Conservation (phyloP, 2,113 vertebrate genomes). For the Catharus minimus region DNA sequence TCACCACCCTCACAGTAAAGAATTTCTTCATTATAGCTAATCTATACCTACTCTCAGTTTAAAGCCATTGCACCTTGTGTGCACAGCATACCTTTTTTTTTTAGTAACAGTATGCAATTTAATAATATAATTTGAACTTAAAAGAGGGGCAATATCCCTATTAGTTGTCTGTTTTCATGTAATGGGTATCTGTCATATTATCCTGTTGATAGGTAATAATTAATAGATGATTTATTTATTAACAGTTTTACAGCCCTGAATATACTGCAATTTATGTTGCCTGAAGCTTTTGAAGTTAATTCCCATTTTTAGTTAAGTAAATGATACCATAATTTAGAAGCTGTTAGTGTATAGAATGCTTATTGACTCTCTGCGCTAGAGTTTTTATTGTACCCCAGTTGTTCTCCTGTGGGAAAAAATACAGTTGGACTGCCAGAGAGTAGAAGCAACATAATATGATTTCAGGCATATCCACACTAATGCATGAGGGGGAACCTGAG, state of each 20-base stretch:
- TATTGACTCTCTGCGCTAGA: background rate
- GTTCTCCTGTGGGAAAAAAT: background rate
- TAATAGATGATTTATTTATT: conserved; percentile 24
- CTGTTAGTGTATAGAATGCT: background rate
- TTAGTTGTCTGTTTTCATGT: conserved; percentile 9
- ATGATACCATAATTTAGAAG: background rate
- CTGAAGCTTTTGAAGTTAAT: conserved; percentile 14
- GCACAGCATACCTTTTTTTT: background rate
- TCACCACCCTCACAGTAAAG: background rate
- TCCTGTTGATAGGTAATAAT: conserved; percentile 17
- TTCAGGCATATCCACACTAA: background rate
- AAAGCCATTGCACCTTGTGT: background rate
- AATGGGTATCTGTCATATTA: background rate
- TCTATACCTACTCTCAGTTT: background rate
- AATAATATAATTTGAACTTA: background rate
- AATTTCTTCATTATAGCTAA: background rate
- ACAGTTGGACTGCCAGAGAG: background rate
- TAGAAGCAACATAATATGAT: background rate
- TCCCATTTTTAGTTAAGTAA: background rate
- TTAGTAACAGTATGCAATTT: background rate
- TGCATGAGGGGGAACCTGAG: background rate
- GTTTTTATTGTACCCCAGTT: background rate
- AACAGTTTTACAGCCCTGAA: background rate
- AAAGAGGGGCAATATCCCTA: background rate
- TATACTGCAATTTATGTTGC: background rate